Evolutionary conservation across 2,888 invertebrate species (phyloP).

Genomic region (Chrysolina americana): DNA sequence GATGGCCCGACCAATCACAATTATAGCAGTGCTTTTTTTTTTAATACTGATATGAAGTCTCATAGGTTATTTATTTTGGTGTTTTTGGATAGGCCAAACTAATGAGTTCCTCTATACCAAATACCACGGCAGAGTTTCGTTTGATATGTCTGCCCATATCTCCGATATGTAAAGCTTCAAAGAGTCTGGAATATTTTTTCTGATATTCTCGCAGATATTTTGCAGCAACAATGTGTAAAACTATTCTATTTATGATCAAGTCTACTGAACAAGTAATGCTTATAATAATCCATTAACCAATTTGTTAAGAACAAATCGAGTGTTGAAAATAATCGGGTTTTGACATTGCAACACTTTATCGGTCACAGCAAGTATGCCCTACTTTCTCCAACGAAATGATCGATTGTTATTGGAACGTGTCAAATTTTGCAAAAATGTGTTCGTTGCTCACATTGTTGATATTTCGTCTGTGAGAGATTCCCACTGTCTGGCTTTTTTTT

Average conservation of each 20-base stretch:
- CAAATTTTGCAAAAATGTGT: slow-evolving; percentile 20
- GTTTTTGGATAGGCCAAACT: too few relatives aligned
- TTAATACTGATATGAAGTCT: too few relatives aligned
- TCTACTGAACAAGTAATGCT: not conserved
- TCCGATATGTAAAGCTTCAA: too few relatives aligned
- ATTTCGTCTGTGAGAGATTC: slow-evolving; percentile 20
- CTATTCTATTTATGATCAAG: not conserved
- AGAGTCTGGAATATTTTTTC: too few relatives aligned
- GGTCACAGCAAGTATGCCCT: slow-evolving; percentile 1
- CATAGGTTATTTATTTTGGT: too few relatives aligned
- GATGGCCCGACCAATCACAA: too few relatives aligned
- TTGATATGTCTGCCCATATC: too few relatives aligned
- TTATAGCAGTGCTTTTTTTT: too few relatives aligned
- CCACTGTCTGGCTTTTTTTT: slow-evolving; percentile 2
- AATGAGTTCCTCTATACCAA: too few relatives aligned
- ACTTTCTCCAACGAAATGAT: slow-evolving; percentile 17
- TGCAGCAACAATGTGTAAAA: too few relatives aligned
- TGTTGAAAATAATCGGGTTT: slow-evolving; percentile 3
- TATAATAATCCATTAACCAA: slow-evolving; percentile 11
- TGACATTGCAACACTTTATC: slow-evolving; percentile 16
- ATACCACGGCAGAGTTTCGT: too few relatives aligned
- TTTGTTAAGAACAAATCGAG: slow-evolving; percentile 8
- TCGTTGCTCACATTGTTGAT: not conserved
- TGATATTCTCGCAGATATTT: too few relatives aligned
- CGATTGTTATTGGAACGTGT: slow-evolving; percentile 20